Percentiles rank a stretch among this genome's conserved stretches.
Evolutionary conservation across 2,797 vertebrate species (phyloP).

Genomic region (Coregonus suidteri): DNA sequence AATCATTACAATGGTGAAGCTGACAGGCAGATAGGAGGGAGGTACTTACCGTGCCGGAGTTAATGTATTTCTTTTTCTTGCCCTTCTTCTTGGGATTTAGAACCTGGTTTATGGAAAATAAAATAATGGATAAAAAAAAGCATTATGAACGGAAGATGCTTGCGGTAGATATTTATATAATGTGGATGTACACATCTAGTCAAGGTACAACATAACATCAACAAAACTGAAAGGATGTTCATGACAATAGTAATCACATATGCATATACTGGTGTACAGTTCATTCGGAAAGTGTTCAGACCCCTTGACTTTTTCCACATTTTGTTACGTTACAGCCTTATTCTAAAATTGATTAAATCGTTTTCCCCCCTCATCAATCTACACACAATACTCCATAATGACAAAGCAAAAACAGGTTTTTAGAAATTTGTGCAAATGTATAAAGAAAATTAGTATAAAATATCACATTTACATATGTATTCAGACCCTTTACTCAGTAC

Average conservation of each 20-base stretch:
- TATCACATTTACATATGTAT: too few species aligned
- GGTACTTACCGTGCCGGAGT: conserved; percentile 90
- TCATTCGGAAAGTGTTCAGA: too few species aligned
- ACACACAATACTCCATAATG: too few species aligned
- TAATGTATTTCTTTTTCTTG: conserved; percentile 95
- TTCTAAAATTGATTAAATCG: too few species aligned
- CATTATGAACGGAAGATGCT: background rate
- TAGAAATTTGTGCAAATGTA: too few species aligned
- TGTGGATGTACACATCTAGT: background rate
- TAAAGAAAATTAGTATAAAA: too few species aligned
- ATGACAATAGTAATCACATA: background rate
- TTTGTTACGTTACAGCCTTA: too few species aligned
- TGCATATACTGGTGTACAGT: too few species aligned
- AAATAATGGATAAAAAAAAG: background rate
- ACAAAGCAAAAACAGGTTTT: too few species aligned
- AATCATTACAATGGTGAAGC: conserved; percentile 17
- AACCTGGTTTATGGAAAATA: conserved; percentile 71
- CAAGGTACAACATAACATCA: background rate
- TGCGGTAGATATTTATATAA: background rate
- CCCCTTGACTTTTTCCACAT: too few species aligned
- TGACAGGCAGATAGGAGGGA: conserved; percentile 17
- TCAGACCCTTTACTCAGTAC: too few species aligned
- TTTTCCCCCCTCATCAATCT: too few species aligned
- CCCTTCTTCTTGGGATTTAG: conserved; percentile 94
- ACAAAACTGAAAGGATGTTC: background rate